Evolutionary conservation across 2,888 invertebrate genomes (phyloP), one percentile per base, ranked within the genome.

Genomic region (Lordiphosa andalusiaca): DNA sequence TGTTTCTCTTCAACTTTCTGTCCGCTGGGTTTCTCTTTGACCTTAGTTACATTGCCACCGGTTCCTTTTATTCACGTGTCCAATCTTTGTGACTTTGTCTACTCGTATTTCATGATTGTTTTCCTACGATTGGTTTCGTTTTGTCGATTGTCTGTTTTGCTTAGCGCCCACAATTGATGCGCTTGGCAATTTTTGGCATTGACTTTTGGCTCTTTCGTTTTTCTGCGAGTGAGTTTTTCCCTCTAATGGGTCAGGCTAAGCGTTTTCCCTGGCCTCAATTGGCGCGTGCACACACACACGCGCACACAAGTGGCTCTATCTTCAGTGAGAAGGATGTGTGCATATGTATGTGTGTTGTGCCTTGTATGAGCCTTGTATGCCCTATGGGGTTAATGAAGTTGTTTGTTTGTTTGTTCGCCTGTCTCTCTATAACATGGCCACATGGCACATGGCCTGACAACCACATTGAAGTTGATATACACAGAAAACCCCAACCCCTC

Each of bases 341-440:
- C 36, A 21, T 49, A 12, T 55, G 19, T 38, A 41, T 47, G 42
- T 21, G 16, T 50, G 39, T 36, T 30, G 33, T 33, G 44, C 54
- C 47, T 59, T 48, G 60, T 60, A 52, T 64, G 66, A 66, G 57
- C 47, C 41, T 40, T 59, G 56, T 63, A 66, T 71, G 71, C 75
- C 78, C 71, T 70, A 47, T 61, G 68, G 73, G 82, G 75, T 75
- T 75, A 83, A 78, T 84, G 71, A 78, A 85, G 78, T 78, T 84
- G 73, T 84, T 77, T 71, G 69, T 74, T 75, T 73, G 75, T 68
- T 73, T 72, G 68, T 61, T 64, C 69, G 61, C 48, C 50, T 48
- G 56, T 40, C 53, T 37, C 25, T 63, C 54, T 44, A 16, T 44
- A 33, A 16, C 30, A 44, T 33, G 44, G 16, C 53, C 49, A 60